Base-by-base conservation (phyloP, 2,888 invertebrate species). In the Luperina testacea region DNA sequence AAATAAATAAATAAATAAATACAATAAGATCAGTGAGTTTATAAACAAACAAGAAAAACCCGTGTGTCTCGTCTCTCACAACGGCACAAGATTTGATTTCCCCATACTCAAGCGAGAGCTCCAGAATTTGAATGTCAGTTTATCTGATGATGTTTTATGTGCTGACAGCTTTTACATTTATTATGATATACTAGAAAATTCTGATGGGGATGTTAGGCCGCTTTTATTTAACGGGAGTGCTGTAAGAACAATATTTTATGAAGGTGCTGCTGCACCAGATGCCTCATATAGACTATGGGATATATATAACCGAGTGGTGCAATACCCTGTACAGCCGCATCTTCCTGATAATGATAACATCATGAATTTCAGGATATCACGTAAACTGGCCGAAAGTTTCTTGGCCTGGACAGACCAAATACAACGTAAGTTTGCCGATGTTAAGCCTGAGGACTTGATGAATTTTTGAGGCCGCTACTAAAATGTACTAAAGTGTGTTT, bases 371-470 rank as follows among this genome's bases (percentile, higher is more conserved):
- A 64, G 51, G 67, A 79, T 67, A 53, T 70, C 78, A 32, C 57
- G 27, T 24, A 53, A 32, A 20, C 51, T 53, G 38, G 32, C 63
- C 3, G 0, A 24, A 38, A 32, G 1, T 2, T 78, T 78, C 64
- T 48, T 78, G 45, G n/a, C 20, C 15, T 78, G 78, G 77, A 65
- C 78, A 17, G 78, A 63, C 24, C n/a, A 67, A n/a, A n/a, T 67
- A 51, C 48, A 48, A 48, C 48, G 48, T 48, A 0, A 15, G 48
- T 48, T 48, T 48, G 48, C 48, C 3, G 48, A 48, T 48, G 48
- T 48, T 15, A 5, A 0, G 15, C 15, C 48, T 48, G 48, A 5
- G 4, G 13, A 48, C 42, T 7, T 32, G 2, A 32, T 32, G 32
- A 32, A 32, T 32, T 32, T 2, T 2, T n/a, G n/a, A n/a, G n/a